Evolutionary conservation across 2,888 invertebrate genomes (phyloP), one percentile per base, ranked within the genome.

Genomic region (Drosophila nr. perissopoda): DNA sequence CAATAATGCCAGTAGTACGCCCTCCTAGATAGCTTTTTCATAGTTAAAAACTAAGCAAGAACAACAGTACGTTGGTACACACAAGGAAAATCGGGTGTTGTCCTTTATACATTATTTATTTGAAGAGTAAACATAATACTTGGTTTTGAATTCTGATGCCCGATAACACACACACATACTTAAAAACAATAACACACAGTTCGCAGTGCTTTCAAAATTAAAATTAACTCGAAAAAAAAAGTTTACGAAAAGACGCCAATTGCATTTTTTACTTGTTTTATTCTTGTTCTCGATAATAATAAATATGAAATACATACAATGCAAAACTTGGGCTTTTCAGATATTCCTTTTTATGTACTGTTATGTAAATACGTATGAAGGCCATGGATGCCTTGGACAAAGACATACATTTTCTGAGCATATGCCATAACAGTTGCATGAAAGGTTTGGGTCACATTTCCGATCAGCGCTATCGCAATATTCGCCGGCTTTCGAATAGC

Each of bases 81-180:
- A 53, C 34, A 70, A 34, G 40, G 52, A 56, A 52, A 64, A 38
- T 40, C 57, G 78, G 67, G 61, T 66, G 51, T 72, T 65, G 56
- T 70, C 58, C 68, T 48, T 66, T 60, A 63, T 66, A 59, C 61
- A 70, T 68, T 86, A 88, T 89, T 89, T 89, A 89, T 87, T 81
- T 71, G 56, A 61, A 76, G 60, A 62, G 58, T 42, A 63, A 61
- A 68, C 51, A 67, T 48, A 38, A 11, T 49, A 27, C 42, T 62
- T 38, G 2, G 18, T 34, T 67, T 58, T 56, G 7, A 56, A 53
- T 42, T 59, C 29, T 11, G 29, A 54, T 74, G 21, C 60, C 61
- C 74, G 65, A 54, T 49, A 49, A 49, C 21, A 69, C 13, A 69
- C 13, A 48, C 10, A 49, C 31, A 64, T 40, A 53, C 34, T 48